Evolutionary conservation across 2,888 invertebrate species (phyloP), one percentile per base, ranked within the genome.

Genomic region (Temnothorax unifasciatus): DNA sequence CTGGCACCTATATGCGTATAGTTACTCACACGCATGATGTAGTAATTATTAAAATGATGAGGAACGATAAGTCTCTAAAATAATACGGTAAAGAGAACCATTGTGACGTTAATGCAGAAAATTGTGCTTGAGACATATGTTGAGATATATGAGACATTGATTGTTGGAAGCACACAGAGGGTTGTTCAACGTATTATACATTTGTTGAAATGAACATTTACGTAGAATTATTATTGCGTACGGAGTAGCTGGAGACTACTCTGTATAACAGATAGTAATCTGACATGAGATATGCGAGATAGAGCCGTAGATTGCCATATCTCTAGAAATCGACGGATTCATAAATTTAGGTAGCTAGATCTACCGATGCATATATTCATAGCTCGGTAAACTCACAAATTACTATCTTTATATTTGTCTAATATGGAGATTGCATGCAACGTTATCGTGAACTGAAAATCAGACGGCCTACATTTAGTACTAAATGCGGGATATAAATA

Each of bases 401-500:
- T 52, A 52, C 64, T 77, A 63, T 71, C 64, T 81, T 57, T 71
- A 44, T 81, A 52, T 71, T 61, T 61, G 64, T 52, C 54, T 47
- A 47, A 63, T 25, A 75, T 41, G 61, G 57, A 57, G 68, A 77
- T 77, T 68, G 77, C 77, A 44, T 77, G 77, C 54, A 68, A 77
- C 5, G 41, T 68, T 68, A 77, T 77, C 77, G 13, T 2, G n/a
- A 3, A 18, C 18, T 64, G 13, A 52, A 66, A 54, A 77, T 77
- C 76, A 44, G 13, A 41, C n/a, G 77, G 54, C 57, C 57, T 68
- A 77, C 57, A 77, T 68, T 77, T 57, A 77, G 44, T 29, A 25
- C n/a, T 68, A 77, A 68, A 68, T 57, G 29, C 13, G 15, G 9
- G n/a, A 68, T 44, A 57, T 44, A 57, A 44, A 44, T 68, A 44